Evolutionary conservation across 2,797 vertebrate genomes (phyloP).

Genomic region (Myotis daubentonii): DNA sequence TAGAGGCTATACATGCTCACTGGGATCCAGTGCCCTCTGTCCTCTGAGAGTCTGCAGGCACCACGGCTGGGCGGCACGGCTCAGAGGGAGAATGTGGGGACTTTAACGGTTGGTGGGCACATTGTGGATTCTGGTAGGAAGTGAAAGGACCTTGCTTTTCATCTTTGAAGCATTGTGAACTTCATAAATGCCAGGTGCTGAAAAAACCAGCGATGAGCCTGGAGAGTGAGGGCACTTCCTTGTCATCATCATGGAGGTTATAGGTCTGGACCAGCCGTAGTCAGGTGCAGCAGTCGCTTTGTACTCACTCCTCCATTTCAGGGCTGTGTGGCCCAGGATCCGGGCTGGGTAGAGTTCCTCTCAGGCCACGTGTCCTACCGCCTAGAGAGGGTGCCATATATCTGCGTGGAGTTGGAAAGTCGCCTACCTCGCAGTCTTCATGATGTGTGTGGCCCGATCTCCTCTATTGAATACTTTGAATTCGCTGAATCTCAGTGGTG

Average conservation of each 20-base stretch:
- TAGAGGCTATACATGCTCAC: rapidly evolving
- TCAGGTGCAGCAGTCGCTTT: slow-evolving; percentile 84
- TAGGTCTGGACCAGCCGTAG: slow-evolving; percentile 85
- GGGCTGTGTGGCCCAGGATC: neutral
- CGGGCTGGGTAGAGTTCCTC: neutral
- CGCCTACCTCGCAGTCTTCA: neutral
- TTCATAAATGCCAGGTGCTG: slow-evolving; percentile 4
- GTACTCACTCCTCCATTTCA: slow-evolving; percentile 81
- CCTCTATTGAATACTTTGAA: neutral
- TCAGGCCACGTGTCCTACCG: no score
- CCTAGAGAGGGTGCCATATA: neutral
- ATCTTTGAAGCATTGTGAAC: neutral
- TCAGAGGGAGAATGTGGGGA: rapidly evolving
- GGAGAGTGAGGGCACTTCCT: slow-evolving; percentile 83
- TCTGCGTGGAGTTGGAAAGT: neutral
- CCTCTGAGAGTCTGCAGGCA: neutral
- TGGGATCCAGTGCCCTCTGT: neutral
- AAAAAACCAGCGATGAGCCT: slow-evolving; percentile 90
- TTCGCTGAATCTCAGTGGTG: neutral
- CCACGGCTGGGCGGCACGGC: rapidly evolving
- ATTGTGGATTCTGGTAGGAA: neutral
- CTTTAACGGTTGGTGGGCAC: neutral
- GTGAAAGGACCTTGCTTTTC: neutral
- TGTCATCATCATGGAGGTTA: slow-evolving; percentile 77
- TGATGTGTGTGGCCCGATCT: no score